phyloP scores from a whole-genome alignment of 2,113 vertebrate species.

The Mesembrinibis cayennensis region DNA sequence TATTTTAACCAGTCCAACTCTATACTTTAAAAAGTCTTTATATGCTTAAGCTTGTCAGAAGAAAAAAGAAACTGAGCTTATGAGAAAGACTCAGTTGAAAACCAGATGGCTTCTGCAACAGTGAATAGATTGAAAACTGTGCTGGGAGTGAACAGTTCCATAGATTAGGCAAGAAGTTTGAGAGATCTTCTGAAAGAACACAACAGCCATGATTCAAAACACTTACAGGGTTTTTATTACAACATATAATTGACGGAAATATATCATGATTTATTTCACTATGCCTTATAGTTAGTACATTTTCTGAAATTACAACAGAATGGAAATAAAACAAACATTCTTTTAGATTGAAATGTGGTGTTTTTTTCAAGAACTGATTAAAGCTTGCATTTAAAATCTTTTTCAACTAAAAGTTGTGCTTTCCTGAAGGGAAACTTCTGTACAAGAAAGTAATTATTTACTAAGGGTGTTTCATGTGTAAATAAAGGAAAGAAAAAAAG shows the following conservation, averaged over 20 bases:
- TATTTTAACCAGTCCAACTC: background rate
- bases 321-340: conserved; percentile 36
- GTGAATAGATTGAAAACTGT: conserved; percentile 36
- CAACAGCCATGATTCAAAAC: conserved; percentile 28
- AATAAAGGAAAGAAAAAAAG: background rate
- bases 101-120: conserved; percentile 53
- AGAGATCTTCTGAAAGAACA: conserved; percentile 46
- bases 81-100: conserved; percentile 1
- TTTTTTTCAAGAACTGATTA: background rate
- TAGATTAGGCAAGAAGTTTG: conserved; percentile 17
- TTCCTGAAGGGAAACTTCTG: background rate
- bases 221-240: conserved; percentile 10
- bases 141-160: conserved; percentile 15
- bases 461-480: background rate
- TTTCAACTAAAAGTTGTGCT: background rate
- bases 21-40: background rate
- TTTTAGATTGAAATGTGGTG: background rate
- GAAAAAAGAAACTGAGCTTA: background rate
- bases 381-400: background rate
- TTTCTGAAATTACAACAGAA: conserved; percentile 28
- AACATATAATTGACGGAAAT: conserved; percentile 52
- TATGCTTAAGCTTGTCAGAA: background rate
- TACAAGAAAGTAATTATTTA: background rate
- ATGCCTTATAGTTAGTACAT: conserved; percentile 4
- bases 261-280: background rate